A percentile compares a stretch with the other conserved stretches of the same genome.
phyloP scores from a whole-genome alignment of 2,888 invertebrate genomes.

The Monopis laevigella region DNA sequence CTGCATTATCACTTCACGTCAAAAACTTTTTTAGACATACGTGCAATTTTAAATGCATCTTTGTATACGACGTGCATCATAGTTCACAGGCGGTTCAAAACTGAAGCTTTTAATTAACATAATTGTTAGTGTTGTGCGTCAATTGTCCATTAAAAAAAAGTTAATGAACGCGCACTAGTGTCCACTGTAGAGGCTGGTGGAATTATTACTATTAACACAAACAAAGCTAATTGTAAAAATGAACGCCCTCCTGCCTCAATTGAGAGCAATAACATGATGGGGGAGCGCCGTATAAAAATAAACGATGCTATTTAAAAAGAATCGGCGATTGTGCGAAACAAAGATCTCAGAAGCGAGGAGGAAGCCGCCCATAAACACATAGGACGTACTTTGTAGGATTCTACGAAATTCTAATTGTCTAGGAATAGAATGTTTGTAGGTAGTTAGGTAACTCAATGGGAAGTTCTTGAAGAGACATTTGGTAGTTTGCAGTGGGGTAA shows the following conservation, averaged over 20 bases:
- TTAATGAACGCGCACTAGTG: slow-evolving; percentile 30
- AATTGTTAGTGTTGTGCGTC: slow-evolving; percentile 42
- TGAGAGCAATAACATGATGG: slow-evolving; percentile 47
- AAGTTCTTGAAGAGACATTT: too few species aligned
- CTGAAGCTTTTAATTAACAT: slow-evolving; percentile 49
- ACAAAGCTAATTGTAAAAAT: slow-evolving; percentile 59
- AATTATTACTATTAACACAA: slow-evolving; percentile 49
- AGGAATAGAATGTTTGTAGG: too few species aligned
- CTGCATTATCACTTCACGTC: too few species aligned
- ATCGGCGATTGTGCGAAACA: not conserved
- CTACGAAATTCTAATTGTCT: too few species aligned
- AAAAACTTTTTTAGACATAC: slow-evolving; percentile 22
- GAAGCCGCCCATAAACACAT: too few species aligned
- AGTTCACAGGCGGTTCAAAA: slow-evolving; percentile 45
- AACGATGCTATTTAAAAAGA: slow-evolving; percentile 2
- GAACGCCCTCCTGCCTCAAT: slow-evolving; percentile 58
- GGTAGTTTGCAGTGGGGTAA: too few species aligned
- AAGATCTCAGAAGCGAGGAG: not conserved
- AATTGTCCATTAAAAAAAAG: slow-evolving; percentile 47
- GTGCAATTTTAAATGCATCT: slow-evolving; percentile 48
- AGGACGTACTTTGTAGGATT: too few species aligned
- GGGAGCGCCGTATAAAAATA: slow-evolving; percentile 54
- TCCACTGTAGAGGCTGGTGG: slow-evolving; percentile 34
- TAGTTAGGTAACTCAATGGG: too few species aligned
- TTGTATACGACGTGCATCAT: slow-evolving; percentile 46